phyloP scores from a whole-genome alignment of 2,888 invertebrate genomes.

The Leucoptera coffeella region DNA sequence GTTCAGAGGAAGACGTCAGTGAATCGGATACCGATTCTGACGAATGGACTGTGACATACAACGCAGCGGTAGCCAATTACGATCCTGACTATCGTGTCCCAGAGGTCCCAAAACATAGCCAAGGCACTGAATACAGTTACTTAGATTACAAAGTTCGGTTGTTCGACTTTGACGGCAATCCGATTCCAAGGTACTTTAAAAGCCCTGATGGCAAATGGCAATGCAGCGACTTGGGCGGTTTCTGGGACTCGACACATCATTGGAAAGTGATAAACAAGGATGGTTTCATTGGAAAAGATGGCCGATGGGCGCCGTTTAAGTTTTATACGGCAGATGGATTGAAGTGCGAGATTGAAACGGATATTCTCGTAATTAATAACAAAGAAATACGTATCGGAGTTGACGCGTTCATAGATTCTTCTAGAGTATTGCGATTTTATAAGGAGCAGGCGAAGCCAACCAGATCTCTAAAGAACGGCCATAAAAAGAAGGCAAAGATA shows the following conservation, averaged over 20 bases:
- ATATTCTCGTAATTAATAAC: too few species aligned
- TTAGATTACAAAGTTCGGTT: conserved; percentile 34
- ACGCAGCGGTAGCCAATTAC: conserved; percentile 32
- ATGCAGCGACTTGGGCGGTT: conserved; percentile 42
- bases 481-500: too few species aligned
- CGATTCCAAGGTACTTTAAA: conserved; percentile 31
- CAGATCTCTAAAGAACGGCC: conserved; percentile 4
- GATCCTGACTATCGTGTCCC: conserved; percentile 22
- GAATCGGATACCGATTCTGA: conserved; percentile 34
- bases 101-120: conserved; percentile 17
- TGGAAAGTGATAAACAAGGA: conserved; percentile 38
- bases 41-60: conserved; percentile 42
- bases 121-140: conserved; percentile 25
- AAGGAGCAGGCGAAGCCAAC: not conserved
- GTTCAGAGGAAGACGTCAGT: conserved; percentile 31
- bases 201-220: conserved; percentile 33
- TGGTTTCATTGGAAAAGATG: conserved; percentile 30
- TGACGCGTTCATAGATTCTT: not conserved
- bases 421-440: not conserved
- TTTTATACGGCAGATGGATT: conserved; percentile 31
- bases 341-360: too few species aligned
- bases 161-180: conserved; percentile 26
- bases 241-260: conserved; percentile 27
- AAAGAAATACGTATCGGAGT: not conserved
- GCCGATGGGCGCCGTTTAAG: conserved; percentile 26